Evolutionary conservation across 2,113 vertebrate genomes (phyloP).

Genomic region (Gobio gobio): DNA sequence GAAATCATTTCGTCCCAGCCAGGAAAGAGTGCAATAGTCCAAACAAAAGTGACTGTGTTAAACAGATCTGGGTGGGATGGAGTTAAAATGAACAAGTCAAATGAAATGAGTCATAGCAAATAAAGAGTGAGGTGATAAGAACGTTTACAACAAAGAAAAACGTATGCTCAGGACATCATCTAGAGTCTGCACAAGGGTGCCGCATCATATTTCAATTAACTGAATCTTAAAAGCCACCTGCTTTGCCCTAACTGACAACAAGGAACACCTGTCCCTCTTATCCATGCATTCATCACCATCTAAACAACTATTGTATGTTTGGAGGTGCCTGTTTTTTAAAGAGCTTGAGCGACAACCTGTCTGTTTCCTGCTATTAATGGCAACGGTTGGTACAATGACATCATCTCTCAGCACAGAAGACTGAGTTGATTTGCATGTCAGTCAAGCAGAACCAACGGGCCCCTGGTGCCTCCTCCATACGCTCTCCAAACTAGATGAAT

Average conservation of each 20-base stretch:
- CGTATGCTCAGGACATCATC: slow-evolving; percentile 48
- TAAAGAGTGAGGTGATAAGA: slow-evolving; percentile 52
- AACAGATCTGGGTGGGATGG: slow-evolving; percentile 18
- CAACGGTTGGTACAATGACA: slow-evolving; percentile 75
- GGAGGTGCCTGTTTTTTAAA: slow-evolving; percentile 71
- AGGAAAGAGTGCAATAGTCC: slow-evolving; percentile 63
- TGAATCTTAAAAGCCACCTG: slow-evolving; percentile 24
- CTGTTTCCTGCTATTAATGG: slow-evolving; percentile 79
- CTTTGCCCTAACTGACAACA: slow-evolving; percentile 45
- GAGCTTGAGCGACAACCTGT: slow-evolving; percentile 65
- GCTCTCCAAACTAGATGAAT: slow-evolving; percentile 41
- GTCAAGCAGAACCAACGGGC: slow-evolving; percentile 45
- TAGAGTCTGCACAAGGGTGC: slow-evolving; percentile 31
- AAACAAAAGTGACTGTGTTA: slow-evolving; percentile 56
- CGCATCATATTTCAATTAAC: slow-evolving; percentile 44
- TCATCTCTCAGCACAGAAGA: slow-evolving; percentile 67
- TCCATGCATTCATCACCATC: slow-evolving; percentile 1
- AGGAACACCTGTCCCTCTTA: slow-evolving; percentile 42
- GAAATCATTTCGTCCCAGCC: slow-evolving; percentile 71
- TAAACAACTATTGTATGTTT: slow-evolving; percentile 53
- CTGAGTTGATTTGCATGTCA: slow-evolving; percentile 51
- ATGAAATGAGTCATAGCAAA: slow-evolving; percentile 59
- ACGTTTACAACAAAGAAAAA: slow-evolving; percentile 48
- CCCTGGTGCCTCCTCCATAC: slow-evolving; percentile 41
- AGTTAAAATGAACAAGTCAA: slow-evolving; percentile 42